A percentile compares a stretch with the other conserved stretches of the same genome.
These are phyloP conservation scores for Polietes domitor DNA, from an alignment of 2,888 invertebrate species.

Conservation along the genomic window DNA sequence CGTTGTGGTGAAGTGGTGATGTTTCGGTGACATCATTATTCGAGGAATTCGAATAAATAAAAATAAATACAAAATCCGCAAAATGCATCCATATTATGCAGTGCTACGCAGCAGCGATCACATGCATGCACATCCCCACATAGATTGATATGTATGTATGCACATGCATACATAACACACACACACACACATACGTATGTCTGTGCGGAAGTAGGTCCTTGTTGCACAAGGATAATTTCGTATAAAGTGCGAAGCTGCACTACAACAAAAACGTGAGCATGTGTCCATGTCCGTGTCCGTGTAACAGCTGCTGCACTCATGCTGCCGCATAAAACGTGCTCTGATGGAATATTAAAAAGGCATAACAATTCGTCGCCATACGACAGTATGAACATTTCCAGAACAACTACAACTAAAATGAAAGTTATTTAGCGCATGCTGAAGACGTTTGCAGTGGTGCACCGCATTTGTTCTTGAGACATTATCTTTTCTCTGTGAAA, in stretches of 20 bases:
- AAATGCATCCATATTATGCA: conserved; percentile 32
- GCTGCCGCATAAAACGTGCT: conserved; percentile 23
- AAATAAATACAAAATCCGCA: conserved; percentile 4
- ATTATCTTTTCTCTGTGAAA: too few relatives aligned
- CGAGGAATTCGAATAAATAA: conserved; percentile 16
- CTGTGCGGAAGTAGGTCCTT: neutral
- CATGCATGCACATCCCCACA: neutral
- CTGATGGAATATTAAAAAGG: conserved; percentile 27
- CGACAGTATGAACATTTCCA: too few relatives aligned
- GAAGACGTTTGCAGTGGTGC: too few relatives aligned
- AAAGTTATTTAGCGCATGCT: too few relatives aligned
- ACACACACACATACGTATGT: neutral
- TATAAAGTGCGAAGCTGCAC: conserved; percentile 15
- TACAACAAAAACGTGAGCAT: neutral
- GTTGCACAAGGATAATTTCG: neutral
- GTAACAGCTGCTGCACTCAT: conserved; percentile 22
- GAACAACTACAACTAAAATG: neutral
- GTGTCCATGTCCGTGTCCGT: neutral
- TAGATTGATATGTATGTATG: neutral
- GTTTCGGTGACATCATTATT: conserved; percentile 27
- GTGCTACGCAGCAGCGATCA: neutral
- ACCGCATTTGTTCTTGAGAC: too few relatives aligned
- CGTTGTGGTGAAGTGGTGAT: neutral
- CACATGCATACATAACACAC: neutral
- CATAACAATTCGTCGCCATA: neutral